phyloP scores from a whole-genome alignment of 2,888 invertebrate species.

The Pseudococcus longispinus region DNA sequence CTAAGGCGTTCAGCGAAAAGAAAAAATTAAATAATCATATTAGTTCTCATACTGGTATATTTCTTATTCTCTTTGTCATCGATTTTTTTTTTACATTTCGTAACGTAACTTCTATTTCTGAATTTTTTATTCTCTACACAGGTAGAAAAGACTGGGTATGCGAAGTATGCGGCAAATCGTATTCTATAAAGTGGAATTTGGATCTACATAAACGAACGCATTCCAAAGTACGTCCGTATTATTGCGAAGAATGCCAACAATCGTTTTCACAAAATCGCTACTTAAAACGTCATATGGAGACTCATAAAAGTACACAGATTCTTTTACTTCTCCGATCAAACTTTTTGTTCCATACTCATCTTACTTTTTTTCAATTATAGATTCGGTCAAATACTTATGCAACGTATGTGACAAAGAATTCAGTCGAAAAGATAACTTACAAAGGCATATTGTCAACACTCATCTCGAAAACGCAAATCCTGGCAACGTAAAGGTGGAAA shows the following conservation, averaged over 20 bases:
- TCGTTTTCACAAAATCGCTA: conserved; percentile 57
- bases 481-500: conserved; percentile 18
- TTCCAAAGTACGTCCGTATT: conserved; percentile 48
- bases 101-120: background rate
- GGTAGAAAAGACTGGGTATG: conserved; percentile 57
- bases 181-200: conserved; percentile 57
- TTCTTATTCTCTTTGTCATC: background rate
- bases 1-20: conserved; percentile 45
- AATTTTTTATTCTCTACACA: background rate
- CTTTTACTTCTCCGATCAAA: background rate
- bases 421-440: conserved; percentile 58
- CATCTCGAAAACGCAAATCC: conserved; percentile 56
- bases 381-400: conserved; percentile 56
- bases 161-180: conserved; percentile 56
- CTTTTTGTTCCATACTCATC: background rate
- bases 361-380: conserved; percentile 44
- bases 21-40: conserved; percentile 50
- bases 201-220: conserved; percentile 58
- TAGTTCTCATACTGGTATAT: conserved; percentile 23
- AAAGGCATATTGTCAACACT: conserved; percentile 56
- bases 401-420: conserved; percentile 57
- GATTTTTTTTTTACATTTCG: background rate
- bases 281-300: conserved; percentile 57
- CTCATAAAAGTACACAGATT: conserved; percentile 57
- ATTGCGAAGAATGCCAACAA: conserved; percentile 55